These are phyloP conservation scores for Pyrgus malvae DNA, from an alignment of 2,888 invertebrate species.

Conservation along the genomic window DNA sequence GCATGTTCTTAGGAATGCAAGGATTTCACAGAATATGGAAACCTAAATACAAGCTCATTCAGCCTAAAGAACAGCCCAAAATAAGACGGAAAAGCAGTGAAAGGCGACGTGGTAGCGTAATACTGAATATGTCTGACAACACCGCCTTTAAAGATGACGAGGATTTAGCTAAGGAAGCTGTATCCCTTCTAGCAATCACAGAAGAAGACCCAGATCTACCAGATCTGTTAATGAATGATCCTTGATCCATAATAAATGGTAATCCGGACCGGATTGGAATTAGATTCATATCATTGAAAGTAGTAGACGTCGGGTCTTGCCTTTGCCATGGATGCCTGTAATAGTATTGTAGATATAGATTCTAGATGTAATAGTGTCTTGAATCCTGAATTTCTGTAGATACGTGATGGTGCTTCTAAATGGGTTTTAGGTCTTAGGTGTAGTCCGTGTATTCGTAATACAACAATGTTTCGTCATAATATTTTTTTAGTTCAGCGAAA, in stretches of 20 bases:
- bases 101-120: constrained; percentile 48
- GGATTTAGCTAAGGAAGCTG: constrained; percentile 58
- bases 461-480: too few species aligned
- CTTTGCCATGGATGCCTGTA: constrained; percentile 13
- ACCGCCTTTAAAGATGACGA: constrained; percentile 53
- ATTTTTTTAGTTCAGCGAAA: too few species aligned
- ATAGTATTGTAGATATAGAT: constrained; percentile 15
- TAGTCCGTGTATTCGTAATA: too few species aligned
- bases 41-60: constrained; percentile 56
- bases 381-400: background rate
- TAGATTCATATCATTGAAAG: background rate
- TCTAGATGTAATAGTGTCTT: background rate
- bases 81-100: constrained; percentile 40
- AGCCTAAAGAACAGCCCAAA: constrained; percentile 34
- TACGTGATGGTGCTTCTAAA: too few species aligned
- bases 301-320: constrained; percentile 5
- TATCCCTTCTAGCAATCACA: constrained; percentile 57
- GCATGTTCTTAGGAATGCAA: constrained; percentile 65
- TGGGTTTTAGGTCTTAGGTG: too few species aligned
- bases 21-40: constrained; percentile 58
- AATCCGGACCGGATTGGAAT: background rate
- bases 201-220: constrained; percentile 57
- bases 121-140: constrained; percentile 52
- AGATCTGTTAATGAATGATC: constrained; percentile 47
- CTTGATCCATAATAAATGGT: constrained; percentile 14